Conservation (phyloP, 2,113 vertebrate species). For the Pelvicachromis taeniatus region DNA sequence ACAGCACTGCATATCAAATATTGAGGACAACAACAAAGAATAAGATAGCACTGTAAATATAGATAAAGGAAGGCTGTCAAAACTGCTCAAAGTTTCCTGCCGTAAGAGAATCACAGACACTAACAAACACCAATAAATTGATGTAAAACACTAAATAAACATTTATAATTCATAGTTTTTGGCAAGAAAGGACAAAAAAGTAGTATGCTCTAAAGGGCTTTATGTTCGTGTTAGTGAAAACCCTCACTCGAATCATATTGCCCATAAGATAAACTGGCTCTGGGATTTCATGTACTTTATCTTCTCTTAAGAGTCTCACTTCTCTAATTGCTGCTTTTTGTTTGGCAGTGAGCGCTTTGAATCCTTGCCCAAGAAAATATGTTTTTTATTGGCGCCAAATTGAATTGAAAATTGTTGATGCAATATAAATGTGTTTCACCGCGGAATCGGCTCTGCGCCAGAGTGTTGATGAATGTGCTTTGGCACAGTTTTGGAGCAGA, state of each 20-base stretch:
- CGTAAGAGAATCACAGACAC: neutral
- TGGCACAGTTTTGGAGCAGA: slow-evolving; percentile 30
- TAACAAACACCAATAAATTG: neutral
- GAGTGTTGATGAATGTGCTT: slow-evolving; percentile 47
- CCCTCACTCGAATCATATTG: neutral
- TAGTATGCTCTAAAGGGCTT: neutral
- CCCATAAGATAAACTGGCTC: neutral
- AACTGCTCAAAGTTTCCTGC: neutral
- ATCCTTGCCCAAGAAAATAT: slow-evolving; percentile 58
- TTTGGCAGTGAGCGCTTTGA: slow-evolving; percentile 44
- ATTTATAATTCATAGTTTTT: neutral
- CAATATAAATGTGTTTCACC: slow-evolving; percentile 48
- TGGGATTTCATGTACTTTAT: slow-evolving; percentile 33
- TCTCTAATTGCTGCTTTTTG: slow-evolving; percentile 53
- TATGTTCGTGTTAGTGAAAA: neutral
- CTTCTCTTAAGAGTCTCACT: slow-evolving; percentile 32
- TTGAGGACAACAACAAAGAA: neutral
- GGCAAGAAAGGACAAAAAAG: neutral
- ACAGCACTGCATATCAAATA: neutral
- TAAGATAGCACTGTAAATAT: neutral
- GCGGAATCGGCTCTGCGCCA: slow-evolving; percentile 33
- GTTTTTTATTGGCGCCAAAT: slow-evolving; percentile 60
- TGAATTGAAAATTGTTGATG: slow-evolving; percentile 63
- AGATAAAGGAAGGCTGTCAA: neutral
- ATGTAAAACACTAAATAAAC: neutral